Conservation (phyloP, 2,113 vertebrate species). For the Corynorhinus townsendii region DNA sequence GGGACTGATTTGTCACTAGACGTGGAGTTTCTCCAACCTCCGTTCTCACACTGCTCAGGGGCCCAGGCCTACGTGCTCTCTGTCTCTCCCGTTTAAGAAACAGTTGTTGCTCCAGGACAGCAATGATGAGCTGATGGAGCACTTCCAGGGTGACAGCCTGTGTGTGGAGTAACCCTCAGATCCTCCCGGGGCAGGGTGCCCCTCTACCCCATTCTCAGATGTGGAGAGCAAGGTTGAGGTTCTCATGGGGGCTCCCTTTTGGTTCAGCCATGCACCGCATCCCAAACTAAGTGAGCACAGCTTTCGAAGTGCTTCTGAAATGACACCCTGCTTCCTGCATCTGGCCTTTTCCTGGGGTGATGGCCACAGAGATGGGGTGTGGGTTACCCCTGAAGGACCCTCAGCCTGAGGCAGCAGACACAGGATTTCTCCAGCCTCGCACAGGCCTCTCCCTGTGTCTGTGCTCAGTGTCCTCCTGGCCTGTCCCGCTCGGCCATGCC, state of each 20-base stretch:
- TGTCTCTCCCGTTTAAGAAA: not conserved
- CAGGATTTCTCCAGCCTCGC: not conserved
- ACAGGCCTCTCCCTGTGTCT: accelerated
- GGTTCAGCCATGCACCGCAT: accelerated
- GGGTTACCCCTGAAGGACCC: accelerated
- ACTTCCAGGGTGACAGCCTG: too few species aligned
- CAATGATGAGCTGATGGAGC: accelerated
- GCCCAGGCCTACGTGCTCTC: not conserved
- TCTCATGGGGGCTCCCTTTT: accelerated
- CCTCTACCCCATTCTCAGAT: not conserved
- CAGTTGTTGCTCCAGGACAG: not conserved
- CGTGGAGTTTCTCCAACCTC: not conserved
- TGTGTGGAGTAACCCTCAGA: accelerated
- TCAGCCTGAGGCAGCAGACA: accelerated
- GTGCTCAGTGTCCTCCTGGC: accelerated
- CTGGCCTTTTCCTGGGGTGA: accelerated
- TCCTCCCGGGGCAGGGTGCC: accelerated
- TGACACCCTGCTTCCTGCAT: accelerated
- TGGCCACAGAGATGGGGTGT: too few species aligned
- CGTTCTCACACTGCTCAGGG: accelerated
- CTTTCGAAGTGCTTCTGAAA: not conserved
- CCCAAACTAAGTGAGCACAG: not conserved
- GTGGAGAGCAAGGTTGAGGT: not conserved
- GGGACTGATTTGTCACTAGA: not conserved
- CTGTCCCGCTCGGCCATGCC: accelerated